Percentiles rank a stretch among this genome's conserved stretches.
Evolutionary conservation across 1,140 invertebrate species (phyloP).

Genomic region (Drosophila rufa): DNA sequence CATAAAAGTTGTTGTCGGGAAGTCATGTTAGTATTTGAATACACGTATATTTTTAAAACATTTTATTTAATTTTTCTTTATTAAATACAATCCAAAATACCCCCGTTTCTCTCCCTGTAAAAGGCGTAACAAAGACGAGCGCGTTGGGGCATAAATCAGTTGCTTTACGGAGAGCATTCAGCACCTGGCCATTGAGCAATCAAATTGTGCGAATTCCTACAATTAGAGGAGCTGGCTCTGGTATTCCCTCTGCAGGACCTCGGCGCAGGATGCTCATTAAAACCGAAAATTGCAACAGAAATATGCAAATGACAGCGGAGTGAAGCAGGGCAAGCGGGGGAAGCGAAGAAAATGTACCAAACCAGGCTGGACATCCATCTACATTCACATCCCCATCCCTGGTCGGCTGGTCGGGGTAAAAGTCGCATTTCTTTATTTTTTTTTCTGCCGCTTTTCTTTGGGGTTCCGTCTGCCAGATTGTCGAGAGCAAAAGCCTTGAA

Average conservation of each 20-base stretch:
- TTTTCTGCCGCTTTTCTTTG: slow-evolving; percentile 41
- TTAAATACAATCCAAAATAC: background rate
- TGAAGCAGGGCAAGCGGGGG: background rate
- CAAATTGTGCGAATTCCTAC: slow-evolving; percentile 63
- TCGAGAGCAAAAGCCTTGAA: slow-evolving; percentile 70
- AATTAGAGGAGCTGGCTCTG: slow-evolving; percentile 50
- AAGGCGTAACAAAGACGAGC: slow-evolving; percentile 48
- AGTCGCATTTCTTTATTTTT: slow-evolving; percentile 62
- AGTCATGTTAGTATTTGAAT: too few relatives aligned
- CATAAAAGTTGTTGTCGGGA: too few relatives aligned
- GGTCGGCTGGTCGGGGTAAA: slow-evolving; percentile 21
- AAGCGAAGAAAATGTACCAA: slow-evolving; percentile 3
- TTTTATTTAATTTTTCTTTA: background rate
- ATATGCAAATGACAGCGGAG: slow-evolving; percentile 59
- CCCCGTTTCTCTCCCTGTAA: background rate
- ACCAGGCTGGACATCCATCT: slow-evolving; percentile 26
- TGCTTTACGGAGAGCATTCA: slow-evolving; percentile 27
- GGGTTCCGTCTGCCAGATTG: slow-evolving; percentile 42
- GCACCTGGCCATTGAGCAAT: slow-evolving; percentile 65
- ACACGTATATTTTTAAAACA: too few relatives aligned
- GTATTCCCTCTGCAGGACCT: slow-evolving; percentile 6
- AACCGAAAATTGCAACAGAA: slow-evolving; percentile 39
- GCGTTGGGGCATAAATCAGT: slow-evolving; percentile 65
- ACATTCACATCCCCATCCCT: slow-evolving; percentile 18
- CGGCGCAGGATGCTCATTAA: slow-evolving; percentile 61